phyloP scores from a whole-genome alignment of 1,140 invertebrate genomes.

The Zeugodacus cucurbitae region DNA sequence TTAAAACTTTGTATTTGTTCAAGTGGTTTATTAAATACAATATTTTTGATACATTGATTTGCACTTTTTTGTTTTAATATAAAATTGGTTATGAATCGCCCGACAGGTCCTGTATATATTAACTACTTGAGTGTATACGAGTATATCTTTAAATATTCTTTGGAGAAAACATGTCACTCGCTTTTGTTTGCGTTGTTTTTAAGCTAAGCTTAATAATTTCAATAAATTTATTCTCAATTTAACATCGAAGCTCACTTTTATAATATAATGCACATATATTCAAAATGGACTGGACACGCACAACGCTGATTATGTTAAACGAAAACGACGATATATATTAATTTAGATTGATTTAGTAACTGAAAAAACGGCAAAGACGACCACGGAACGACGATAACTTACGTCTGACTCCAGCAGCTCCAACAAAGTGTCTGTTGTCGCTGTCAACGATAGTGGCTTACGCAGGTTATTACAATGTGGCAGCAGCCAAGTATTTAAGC shows the following conservation, averaged over 20 bases:
- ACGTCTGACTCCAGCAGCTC: constrained; percentile 60
- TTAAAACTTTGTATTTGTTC: neutral
- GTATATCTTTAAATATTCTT: neutral
- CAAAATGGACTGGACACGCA: neutral
- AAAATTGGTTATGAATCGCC: neutral
- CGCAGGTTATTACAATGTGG: constrained; percentile 23
- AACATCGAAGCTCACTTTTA: neutral
- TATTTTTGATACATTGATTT: neutral
- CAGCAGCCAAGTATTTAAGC: neutral
- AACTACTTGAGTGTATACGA: neutral
- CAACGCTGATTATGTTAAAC: neutral
- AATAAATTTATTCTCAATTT: neutral
- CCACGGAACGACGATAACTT: constrained; percentile 47
- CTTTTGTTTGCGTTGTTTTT: neutral
- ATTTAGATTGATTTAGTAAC: neutral
- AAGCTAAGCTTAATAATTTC: neutral
- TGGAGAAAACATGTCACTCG: constrained; percentile 3
- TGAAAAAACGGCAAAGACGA: constrained; percentile 8
- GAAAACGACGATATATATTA: neutral
- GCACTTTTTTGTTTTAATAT: neutral
- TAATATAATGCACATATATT: neutral
- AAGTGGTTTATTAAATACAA: neutral
- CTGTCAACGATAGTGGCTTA: neutral
- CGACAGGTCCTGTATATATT: neutral
- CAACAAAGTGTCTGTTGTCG: constrained; percentile 55